These are phyloP conservation scores for Mus minutoides DNA, from an alignment of 2,797 vertebrate genomes.

Conservation along the genomic window DNA sequence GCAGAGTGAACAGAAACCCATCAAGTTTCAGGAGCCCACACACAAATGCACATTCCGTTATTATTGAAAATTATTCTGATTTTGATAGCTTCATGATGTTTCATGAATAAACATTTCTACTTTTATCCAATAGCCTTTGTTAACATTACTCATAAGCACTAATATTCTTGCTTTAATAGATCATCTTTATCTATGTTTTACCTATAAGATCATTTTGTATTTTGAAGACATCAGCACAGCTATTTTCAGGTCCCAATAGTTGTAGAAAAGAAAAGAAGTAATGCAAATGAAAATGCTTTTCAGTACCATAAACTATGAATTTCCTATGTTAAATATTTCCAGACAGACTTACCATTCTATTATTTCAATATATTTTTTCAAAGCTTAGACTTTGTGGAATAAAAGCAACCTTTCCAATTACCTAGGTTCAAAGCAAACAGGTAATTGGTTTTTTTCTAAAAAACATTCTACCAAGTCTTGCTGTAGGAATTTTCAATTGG, in stretches of 20 bases:
- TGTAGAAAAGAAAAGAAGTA: neutral
- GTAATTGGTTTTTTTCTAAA: neutral
- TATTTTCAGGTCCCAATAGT: neutral
- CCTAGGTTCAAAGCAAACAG: neutral
- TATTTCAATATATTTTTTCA: slow-evolving; percentile 54
- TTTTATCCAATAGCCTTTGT: neutral
- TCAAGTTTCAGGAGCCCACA: neutral
- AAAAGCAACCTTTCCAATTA: neutral
- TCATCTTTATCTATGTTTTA: neutral
- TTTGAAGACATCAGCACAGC: neutral
- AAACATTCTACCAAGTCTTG: neutral
- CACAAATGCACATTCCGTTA: neutral
- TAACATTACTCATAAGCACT: neutral
- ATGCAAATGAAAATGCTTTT: neutral
- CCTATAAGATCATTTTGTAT: neutral
- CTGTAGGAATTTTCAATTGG: slow-evolving; percentile 28
- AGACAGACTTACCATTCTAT: neutral
- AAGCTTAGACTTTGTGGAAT: neutral
- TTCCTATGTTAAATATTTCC: neutral
- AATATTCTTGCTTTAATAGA: neutral
- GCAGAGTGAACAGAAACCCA: neutral
- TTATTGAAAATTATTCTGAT: neutral
- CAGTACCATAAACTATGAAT: neutral
- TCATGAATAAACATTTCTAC: neutral
- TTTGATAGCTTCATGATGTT: neutral